phyloP scores from a whole-genome alignment of 2,113 vertebrate genomes.

The Dipodomys merriami region DNA sequence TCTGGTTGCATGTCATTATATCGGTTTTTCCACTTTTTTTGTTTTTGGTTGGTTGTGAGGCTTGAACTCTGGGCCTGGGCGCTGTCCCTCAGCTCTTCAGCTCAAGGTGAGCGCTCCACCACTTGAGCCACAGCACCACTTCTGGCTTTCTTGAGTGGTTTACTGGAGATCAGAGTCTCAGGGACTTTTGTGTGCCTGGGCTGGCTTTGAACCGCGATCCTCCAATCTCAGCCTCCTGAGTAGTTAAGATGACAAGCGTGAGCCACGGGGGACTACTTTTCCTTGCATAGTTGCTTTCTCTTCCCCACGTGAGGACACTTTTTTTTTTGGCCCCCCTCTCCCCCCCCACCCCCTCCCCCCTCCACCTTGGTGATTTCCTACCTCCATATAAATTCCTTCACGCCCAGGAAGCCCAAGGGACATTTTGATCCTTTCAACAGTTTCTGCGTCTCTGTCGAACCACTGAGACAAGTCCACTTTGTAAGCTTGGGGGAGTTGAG shows the following conservation, averaged over 20 bases:
- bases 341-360: neutral
- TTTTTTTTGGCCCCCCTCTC: neutral
- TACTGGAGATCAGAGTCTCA: no score
- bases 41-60: no score
- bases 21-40: neutral
- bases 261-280: neutral
- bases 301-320: neutral
- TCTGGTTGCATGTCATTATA: neutral
- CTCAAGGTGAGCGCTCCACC: no score
- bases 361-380: slow-evolving; percentile 61
- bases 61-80: no score
- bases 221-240: no score
- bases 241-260: no score
- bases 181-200: no score
- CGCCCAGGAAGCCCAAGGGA: slow-evolving; percentile 64
- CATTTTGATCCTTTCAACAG: slow-evolving; percentile 74
- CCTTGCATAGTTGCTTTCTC: no score
- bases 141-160: no score
- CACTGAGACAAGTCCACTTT: slow-evolving; percentile 79
- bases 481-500: slow-evolving; percentile 78
- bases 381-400: slow-evolving; percentile 58
- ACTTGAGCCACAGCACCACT: no score
- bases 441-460: slow-evolving; percentile 74
- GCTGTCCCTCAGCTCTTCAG: no score
- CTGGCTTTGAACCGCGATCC: no score